Evolutionary conservation across 2,797 vertebrate genomes (phyloP).

Genomic region (Centropyge bicolor): DNA sequence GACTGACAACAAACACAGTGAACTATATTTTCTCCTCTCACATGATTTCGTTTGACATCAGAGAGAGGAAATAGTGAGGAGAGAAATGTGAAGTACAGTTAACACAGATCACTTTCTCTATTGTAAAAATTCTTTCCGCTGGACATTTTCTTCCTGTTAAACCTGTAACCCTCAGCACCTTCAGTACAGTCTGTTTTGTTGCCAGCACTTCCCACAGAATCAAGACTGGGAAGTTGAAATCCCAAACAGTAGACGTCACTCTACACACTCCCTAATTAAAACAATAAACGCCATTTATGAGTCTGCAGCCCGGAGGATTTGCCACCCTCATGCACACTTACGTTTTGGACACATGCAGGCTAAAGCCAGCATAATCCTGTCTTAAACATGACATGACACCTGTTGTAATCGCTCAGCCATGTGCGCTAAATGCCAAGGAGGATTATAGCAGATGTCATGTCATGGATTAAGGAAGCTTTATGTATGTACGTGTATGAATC

Average conservation of each 20-base stretch:
- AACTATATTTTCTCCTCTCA: conserved; percentile 19
- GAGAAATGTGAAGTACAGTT: conserved; percentile 15
- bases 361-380: conserved; percentile 71
- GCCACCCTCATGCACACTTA: conserved; percentile 53
- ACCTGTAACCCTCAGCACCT: conserved; percentile 24
- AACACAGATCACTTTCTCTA: not conserved
- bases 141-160: not conserved
- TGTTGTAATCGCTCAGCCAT: conserved; percentile 73
- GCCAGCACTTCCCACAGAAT: conserved; percentile 23
- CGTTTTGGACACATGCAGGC: conserved; percentile 52
- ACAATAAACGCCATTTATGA: conserved; percentile 70
- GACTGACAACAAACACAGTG: conserved; percentile 40
- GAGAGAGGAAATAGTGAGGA: conserved; percentile 5
- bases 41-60: conserved; percentile 40
- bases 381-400: conserved; percentile 79
- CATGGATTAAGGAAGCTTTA: conserved; percentile 73
- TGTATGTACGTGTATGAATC: conserved; percentile 51
- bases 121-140: not conserved
- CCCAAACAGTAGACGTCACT: conserved; percentile 44
- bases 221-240: conserved; percentile 38
- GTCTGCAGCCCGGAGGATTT: conserved; percentile 59
- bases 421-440: conserved; percentile 72
- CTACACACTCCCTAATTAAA: conserved; percentile 53
- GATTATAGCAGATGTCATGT: conserved; percentile 79
- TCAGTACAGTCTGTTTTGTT: conserved; percentile 18